Base-by-base conservation (phyloP, 1,140 invertebrate species). In the Aphis craccivora region DNA sequence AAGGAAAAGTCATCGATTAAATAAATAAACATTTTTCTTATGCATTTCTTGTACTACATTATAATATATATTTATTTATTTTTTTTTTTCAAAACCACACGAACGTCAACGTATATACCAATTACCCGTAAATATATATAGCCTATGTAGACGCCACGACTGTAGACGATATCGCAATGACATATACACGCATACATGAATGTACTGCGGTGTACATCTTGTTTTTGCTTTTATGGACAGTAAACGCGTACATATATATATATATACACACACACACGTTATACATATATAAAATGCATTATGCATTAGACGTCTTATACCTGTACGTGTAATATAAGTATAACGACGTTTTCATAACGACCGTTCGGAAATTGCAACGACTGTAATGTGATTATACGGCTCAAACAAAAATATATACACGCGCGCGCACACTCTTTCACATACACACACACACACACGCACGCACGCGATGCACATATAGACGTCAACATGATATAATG, bases 181-280 rank as follows among this genome's bases (percentile, higher is more conserved):
- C 35, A 11, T 84, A 43, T 43, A 84, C 76, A 37, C 76, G 76
- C 22, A 81, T 76, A 9, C n/a, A n/a, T 20, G 67, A 20, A 76
- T 37, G n/a, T 48, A 48, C 25, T 11, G 35, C 18, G 22, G 30
- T 87, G 43, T 87, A 48, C 86, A 48, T 87, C 86, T 87, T n/a
- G 86, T 87, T 87, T 87, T 87, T 87, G 35, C 86, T 87, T 87
- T 87, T 87, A 87, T 35, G 86, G 86, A 87, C 86, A 9, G 86
- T 48, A 87, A 87, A 87, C 45, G 35, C 35, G 45, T 87, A 51
- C 9, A 8, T 8, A 48, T 20, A 48, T n/a, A 86, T 18, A 9
- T 86, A 37, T 83, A 37, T 83, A n/a, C n/a, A n/a, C n/a, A n/a
- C n/a, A n/a, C n/a, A n/a, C n/a, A 37, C 14, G n/a, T 86, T 45